phyloP scores from a whole-genome alignment of 2,113 vertebrate species.

The Atrichornis clamosus region DNA sequence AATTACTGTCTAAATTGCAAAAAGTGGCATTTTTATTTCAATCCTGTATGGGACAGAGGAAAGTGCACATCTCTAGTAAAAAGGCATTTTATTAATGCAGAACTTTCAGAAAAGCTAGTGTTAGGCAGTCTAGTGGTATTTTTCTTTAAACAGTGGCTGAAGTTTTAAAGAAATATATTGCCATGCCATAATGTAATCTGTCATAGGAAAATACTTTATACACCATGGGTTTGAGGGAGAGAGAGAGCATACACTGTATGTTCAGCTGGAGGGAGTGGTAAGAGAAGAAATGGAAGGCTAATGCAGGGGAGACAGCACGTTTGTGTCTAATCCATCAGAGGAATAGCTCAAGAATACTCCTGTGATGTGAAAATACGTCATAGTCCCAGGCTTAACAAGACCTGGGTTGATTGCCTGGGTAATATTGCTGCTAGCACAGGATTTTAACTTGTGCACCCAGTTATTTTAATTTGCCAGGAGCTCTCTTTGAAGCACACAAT shows the following conservation, averaged over 20 bases:
- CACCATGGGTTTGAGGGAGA: neutral
- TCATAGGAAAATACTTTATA: neutral
- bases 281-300: neutral
- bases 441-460: neutral
- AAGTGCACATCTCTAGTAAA: neutral
- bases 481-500: neutral
- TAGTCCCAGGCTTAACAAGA: neutral
- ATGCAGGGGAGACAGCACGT: neutral
- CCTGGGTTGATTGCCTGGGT: neutral
- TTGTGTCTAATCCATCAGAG: neutral
- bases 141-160: neutral
- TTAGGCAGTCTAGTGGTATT: neutral
- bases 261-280: neutral
- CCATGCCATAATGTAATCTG: neutral
- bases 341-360: neutral
- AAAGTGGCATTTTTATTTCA: neutral
- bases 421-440: neutral
- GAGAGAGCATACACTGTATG: neutral
- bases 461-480: neutral
- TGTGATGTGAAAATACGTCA: neutral
- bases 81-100: neutral
- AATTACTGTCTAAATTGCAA: neutral
- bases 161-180: neutral
- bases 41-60: neutral
- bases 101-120: neutral